These are phyloP conservation scores for Oegoconia quadripuncta DNA, from an alignment of 2,888 invertebrate species.

Conservation along the genomic window DNA sequence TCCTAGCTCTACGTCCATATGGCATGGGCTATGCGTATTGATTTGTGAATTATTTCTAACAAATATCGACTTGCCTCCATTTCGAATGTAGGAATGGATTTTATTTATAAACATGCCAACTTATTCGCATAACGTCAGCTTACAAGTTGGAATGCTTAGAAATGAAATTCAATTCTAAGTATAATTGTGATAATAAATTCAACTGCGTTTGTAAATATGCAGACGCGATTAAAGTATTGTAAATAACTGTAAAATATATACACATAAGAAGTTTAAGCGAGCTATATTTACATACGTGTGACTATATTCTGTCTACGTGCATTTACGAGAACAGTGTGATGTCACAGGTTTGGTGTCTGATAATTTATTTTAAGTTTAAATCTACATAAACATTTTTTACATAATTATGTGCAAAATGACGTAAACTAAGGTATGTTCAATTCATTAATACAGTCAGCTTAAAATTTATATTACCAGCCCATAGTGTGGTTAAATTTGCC, in stretches of 20 bases:
- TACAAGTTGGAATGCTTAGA: not conserved
- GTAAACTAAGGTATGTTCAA: too few relatives aligned
- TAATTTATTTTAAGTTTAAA: not conserved
- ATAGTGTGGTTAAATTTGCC: too few relatives aligned
- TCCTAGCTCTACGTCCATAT: too few relatives aligned
- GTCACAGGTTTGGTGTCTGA: conserved; percentile 14
- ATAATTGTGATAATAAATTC: conserved; percentile 45
- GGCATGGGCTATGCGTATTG: conserved; percentile 37
- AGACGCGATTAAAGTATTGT: conserved; percentile 46
- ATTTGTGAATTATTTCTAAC: conserved; percentile 33
- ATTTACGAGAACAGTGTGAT: conserved; percentile 45
- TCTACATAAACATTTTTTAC: not conserved
- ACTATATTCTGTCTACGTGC: conserved; percentile 40
- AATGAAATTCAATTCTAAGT: conserved; percentile 7
- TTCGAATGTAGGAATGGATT: conserved; percentile 2
- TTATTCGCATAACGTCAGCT: not conserved
- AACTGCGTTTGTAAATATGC: conserved; percentile 43
- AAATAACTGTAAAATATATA: conserved; percentile 67
- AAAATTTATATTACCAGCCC: too few relatives aligned
- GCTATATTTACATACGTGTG: conserved; percentile 48
- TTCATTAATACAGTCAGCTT: too few relatives aligned
- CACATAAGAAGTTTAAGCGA: conserved; percentile 40
- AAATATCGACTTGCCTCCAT: conserved; percentile 1
- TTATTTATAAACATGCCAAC: conserved; percentile 1
- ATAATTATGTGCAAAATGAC: not conserved